These are phyloP conservation scores for Enhydra lutris DNA, from an alignment of 2,113 vertebrate species.

Conservation along the genomic window DNA sequence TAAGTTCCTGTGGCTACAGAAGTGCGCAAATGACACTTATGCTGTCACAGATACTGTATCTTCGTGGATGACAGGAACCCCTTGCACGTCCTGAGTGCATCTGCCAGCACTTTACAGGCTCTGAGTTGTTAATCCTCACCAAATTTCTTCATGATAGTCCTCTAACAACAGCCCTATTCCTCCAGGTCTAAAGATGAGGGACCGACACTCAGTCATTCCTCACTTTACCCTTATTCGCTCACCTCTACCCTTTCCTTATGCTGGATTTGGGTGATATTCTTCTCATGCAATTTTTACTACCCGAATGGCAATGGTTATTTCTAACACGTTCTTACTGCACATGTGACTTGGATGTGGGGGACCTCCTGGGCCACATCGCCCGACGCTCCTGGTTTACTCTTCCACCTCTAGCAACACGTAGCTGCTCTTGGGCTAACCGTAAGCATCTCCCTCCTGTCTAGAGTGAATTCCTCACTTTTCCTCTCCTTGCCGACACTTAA, in stretches of 20 bases:
- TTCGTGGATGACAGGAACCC: fast-evolving
- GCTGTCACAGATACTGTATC: fast-evolving
- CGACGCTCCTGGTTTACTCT: fast-evolving
- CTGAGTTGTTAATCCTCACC: neutral
- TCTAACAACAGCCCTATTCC: too few species aligned
- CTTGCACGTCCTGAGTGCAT: fast-evolving
- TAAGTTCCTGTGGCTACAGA: too few species aligned
- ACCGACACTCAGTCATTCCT: neutral
- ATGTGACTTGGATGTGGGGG: neutral
- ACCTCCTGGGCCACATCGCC: fast-evolving
- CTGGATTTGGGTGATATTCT: too few species aligned
- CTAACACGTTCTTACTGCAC: neutral
- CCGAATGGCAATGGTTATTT: neutral
- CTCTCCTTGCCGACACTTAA: neutral
- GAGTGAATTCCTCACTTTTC: neutral
- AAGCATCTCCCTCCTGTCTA: neutral
- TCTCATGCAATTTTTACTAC: neutral
- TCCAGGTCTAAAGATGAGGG: neutral
- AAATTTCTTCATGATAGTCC: fast-evolving
- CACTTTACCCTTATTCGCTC: fast-evolving
- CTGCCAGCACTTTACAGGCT: fast-evolving
- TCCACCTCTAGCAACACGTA: neutral
- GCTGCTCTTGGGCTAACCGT: fast-evolving
- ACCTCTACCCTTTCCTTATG: fast-evolving
- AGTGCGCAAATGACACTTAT: fast-evolving